Percentiles rank a stretch among this genome's conserved stretches.
These are phyloP conservation scores for Hydrolagus colliei DNA, from an alignment of 2,797 vertebrate species.

Conservation along the genomic window DNA sequence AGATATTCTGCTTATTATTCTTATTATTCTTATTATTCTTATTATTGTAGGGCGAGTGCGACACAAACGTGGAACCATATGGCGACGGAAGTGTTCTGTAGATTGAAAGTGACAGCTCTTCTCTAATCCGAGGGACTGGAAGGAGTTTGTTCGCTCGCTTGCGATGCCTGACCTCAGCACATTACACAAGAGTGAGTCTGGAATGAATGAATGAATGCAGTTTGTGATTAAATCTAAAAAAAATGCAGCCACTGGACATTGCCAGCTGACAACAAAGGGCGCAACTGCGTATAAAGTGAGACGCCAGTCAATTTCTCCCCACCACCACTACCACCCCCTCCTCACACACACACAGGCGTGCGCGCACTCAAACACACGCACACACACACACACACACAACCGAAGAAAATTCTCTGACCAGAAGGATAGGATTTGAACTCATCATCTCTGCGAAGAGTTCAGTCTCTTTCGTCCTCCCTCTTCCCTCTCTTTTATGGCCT, in stretches of 20 bases:
- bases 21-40: no score
- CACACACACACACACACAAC: no score
- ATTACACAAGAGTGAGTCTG: background rate
- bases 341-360: no score
- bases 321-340: no score
- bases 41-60: no score
- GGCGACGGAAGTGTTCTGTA: no score
- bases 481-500: constrained; percentile 34
- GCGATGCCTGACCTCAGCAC: background rate
- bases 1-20: no score
- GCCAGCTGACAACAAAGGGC: constrained; percentile 51
- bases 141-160: no score
- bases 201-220: constrained; percentile 1
- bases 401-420: background rate
- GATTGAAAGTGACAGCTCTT: no score
- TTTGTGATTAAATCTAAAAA: constrained; percentile 38
- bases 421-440: constrained; percentile 29
- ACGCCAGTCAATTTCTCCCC: constrained; percentile 54
- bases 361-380: no score
- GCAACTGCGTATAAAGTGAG: constrained; percentile 68
- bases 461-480: constrained; percentile 42
- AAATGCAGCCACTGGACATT: constrained; percentile 52
- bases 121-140: no score
- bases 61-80: no score
- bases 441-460: constrained; percentile 44